A percentile compares a stretch with the other conserved stretches of the same genome.
Evolutionary conservation across 2,113 vertebrate genomes (phyloP).

Genomic region (Prunella fulvescens): DNA sequence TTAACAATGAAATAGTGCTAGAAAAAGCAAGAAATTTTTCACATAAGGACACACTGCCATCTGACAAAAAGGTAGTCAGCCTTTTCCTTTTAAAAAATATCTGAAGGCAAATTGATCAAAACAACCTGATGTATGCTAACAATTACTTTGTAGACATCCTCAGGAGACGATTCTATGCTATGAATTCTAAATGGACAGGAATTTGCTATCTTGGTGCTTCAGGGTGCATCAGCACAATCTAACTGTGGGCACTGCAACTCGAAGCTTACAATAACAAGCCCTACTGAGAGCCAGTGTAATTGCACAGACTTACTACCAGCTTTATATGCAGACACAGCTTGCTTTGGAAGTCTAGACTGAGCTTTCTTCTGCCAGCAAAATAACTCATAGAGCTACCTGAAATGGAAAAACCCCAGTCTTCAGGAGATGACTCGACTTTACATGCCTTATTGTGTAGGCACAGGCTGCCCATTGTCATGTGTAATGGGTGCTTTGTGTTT

Average conservation of each 20-base stretch:
- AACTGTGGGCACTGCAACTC: not conserved
- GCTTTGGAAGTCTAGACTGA: not conserved
- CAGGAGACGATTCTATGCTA: not conserved
- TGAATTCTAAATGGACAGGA: slow-evolving; percentile 2
- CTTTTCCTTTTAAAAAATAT: slow-evolving; percentile 17
- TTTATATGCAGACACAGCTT: not conserved
- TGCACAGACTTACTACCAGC: not conserved
- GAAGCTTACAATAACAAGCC: not conserved
- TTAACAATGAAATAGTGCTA: not conserved
- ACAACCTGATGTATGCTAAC: slow-evolving; percentile 17
- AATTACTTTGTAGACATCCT: slow-evolving; percentile 6
- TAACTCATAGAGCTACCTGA: not conserved
- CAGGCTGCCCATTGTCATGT: not conserved
- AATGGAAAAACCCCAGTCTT: not conserved
- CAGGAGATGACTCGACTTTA: not conserved
- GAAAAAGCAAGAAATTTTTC: not conserved
- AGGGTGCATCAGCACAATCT: not conserved
- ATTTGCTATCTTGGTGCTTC: not conserved
- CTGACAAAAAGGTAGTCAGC: not conserved
- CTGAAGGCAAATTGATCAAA: slow-evolving; percentile 49
- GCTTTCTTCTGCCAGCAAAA: not conserved
- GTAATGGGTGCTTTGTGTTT: not conserved
- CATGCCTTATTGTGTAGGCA: not conserved
- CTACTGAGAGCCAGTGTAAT: not conserved
- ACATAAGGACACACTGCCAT: not conserved